Evolutionary conservation across 2,797 vertebrate species (phyloP).

Genomic region (Anniella stebbinsi): DNA sequence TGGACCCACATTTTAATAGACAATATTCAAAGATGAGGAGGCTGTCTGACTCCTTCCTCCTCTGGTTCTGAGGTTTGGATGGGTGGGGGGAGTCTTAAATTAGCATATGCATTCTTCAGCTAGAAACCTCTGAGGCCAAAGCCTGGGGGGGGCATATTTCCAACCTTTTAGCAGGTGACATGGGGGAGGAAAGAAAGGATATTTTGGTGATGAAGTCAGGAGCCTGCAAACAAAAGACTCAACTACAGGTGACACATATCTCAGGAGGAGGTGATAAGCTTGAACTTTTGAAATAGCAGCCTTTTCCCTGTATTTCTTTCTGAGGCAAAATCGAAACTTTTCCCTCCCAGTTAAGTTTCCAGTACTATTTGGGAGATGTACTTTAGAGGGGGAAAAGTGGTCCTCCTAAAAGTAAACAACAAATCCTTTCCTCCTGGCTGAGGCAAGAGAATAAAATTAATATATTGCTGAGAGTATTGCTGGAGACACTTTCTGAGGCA

Average conservation of each 20-base stretch:
- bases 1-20: not conserved
- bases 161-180: not conserved
- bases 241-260: not conserved
- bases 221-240: not conserved
- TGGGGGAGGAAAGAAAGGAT: not conserved
- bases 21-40: not conserved
- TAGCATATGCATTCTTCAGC: not conserved
- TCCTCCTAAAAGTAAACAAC: not conserved
- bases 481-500: not conserved
- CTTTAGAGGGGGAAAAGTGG: not conserved
- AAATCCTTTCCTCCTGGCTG: not conserved
- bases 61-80: not conserved
- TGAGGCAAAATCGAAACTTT: not conserved
- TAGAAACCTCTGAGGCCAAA: too few species aligned
- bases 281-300: not conserved
- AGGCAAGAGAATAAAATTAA: not conserved
- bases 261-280: not conserved
- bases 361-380: not conserved
- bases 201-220: not conserved
- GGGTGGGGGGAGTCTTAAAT: not conserved
- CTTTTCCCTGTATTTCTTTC: not conserved
- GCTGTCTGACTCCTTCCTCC: not conserved
- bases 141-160: not conserved
- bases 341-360: not conserved
- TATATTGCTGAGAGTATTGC: not conserved